Percentiles rank a stretch among this genome's conserved stretches.
These are phyloP conservation scores for Odontomachus brunneus DNA, from an alignment of 1,140 invertebrate species.

Conservation along the genomic window DNA sequence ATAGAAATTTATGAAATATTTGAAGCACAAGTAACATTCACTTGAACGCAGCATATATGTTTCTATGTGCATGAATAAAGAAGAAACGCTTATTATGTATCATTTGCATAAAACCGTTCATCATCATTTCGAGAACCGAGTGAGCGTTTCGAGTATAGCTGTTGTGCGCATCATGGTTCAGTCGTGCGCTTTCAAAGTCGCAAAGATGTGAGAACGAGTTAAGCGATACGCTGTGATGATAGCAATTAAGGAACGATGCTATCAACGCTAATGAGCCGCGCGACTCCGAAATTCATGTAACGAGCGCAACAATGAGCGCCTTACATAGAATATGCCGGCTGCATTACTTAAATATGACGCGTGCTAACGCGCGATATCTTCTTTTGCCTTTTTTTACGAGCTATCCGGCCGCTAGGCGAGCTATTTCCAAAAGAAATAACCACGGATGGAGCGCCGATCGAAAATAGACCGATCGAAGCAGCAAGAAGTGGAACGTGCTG, in stretches of 20 bases:
- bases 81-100: too few relatives aligned
- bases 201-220: neutral
- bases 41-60: too few relatives aligned
- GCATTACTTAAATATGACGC: slow-evolving; percentile 32
- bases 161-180: too few relatives aligned
- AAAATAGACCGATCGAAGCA: slow-evolving; percentile 54
- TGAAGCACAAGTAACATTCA: too few relatives aligned
- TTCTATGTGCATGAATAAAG: too few relatives aligned
- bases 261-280: slow-evolving; percentile 11
- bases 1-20: too few relatives aligned
- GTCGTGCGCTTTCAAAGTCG: neutral
- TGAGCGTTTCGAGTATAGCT: too few relatives aligned
- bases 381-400: slow-evolving; percentile 3
- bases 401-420: slow-evolving; percentile 22
- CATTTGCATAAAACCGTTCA: too few relatives aligned
- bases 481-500: neutral
- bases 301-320: neutral
- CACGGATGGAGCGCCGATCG: slow-evolving; percentile 6
- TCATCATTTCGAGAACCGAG: too few relatives aligned
- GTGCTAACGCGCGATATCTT: slow-evolving; percentile 16
- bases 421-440: slow-evolving; percentile 55
- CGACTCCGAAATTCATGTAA: slow-evolving; percentile 38
- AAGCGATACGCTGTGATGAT: slow-evolving; percentile 20
- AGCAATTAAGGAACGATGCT: slow-evolving; percentile 21
- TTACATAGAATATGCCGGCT: neutral